Evolutionary conservation across 2,888 invertebrate species (phyloP).

Genomic region (Zootermopsis nevadensis): DNA sequence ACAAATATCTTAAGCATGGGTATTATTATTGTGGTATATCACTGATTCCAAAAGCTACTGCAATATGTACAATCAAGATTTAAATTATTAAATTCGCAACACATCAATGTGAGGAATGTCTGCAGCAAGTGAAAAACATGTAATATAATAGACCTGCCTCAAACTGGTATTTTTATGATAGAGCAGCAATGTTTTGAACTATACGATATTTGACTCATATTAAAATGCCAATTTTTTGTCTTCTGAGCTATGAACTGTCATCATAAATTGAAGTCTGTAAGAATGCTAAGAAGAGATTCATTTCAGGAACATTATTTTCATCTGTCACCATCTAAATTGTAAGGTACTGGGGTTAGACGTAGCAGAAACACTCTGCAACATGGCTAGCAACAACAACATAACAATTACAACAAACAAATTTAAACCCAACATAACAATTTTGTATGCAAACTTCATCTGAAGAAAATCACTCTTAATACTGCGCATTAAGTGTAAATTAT

Average conservation of each 20-base stretch:
- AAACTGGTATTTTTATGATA: not conserved
- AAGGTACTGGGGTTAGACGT: not conserved
- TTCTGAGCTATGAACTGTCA: constrained; percentile 9
- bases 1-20: not conserved
- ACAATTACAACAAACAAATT: not conserved
- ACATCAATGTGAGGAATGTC: not conserved
- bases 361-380: not conserved
- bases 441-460: not conserved
- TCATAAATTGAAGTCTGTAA: not conserved
- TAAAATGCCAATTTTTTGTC: not conserved
- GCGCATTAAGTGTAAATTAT: not conserved
- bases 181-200: not conserved
- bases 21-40: not conserved
- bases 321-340: not conserved
- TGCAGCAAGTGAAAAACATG: constrained; percentile 9
- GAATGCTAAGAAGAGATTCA: not conserved
- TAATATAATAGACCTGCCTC: constrained; percentile 11
- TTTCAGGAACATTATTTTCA: constrained; percentile 18
- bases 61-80: constrained; percentile 13
- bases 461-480: not conserved
- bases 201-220: not conserved
- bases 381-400: not conserved
- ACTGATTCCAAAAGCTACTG: constrained; percentile 14
- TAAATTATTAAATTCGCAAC: not conserved
- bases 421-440: not conserved